Percentiles rank a stretch among this genome's conserved stretches.
Conservation (phyloP, 2,888 invertebrate genomes). For the Eupeodes luniger region DNA sequence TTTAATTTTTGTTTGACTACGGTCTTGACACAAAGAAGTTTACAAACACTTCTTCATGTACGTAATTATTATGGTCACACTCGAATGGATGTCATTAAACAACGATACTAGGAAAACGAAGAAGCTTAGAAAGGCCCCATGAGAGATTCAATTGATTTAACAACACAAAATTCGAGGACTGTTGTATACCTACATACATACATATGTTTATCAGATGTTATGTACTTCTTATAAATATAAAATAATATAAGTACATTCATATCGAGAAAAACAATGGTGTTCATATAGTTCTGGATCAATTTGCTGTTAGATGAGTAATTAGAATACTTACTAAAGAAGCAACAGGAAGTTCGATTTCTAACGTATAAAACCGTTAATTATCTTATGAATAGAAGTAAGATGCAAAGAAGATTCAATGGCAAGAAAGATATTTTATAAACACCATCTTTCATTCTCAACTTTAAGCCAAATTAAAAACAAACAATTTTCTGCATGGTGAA, state of each 20-base stretch:
- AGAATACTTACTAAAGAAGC: conserved; percentile 2
- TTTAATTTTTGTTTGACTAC: background rate
- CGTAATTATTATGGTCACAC: conserved; percentile 51
- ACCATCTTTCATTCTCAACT: too few species aligned
- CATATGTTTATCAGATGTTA: background rate
- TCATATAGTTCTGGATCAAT: conserved; percentile 40
- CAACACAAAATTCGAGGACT: conserved; percentile 27
- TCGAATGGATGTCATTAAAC: conserved; percentile 55
- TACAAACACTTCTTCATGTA: conserved; percentile 1
- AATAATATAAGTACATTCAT: background rate
- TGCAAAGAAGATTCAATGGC: too few species aligned
- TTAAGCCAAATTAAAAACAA: too few species aligned
- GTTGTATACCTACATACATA: background rate
- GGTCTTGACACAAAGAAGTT: background rate
- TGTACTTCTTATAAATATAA: background rate
- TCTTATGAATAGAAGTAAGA: too few species aligned
- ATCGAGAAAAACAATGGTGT: conserved; percentile 24
- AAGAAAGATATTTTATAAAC: too few species aligned
- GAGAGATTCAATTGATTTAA: conserved; percentile 50
- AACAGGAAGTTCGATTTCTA: background rate
- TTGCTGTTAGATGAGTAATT: conserved; percentile 47
- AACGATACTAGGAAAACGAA: conserved; percentile 53
- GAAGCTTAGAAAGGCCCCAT: conserved; percentile 36
- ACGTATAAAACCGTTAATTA: background rate
- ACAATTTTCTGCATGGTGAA: too few species aligned